phyloP scores from a whole-genome alignment of 92 coral and sea anemone genomes.

The Heteractis magnifica region DNA sequence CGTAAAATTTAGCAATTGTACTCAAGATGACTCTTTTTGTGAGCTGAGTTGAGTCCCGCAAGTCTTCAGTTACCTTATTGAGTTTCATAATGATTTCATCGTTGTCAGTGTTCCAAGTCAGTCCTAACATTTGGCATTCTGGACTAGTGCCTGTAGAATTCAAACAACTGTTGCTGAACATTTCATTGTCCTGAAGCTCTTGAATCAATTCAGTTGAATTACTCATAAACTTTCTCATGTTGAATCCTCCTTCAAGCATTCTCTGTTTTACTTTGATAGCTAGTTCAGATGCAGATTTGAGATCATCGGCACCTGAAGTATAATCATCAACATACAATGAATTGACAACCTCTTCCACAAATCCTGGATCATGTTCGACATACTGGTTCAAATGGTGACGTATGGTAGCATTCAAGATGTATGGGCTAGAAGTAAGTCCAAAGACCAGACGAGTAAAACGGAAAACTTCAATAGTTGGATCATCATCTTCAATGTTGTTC shows the following conservation, averaged over 20 bases:
- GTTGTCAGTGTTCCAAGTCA: background rate
- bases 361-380: constrained; percentile 15
- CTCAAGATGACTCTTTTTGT: background rate
- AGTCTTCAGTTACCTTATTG: too few species aligned
- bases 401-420: constrained; percentile 22
- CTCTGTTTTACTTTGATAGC: constrained; percentile 22
- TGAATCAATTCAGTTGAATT: constrained; percentile 12
- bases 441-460: constrained; percentile 21
- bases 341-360: constrained; percentile 30
- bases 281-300: constrained; percentile 16
- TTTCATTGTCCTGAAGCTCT: background rate
- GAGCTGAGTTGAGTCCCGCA: too few species aligned
- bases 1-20: too few species aligned
- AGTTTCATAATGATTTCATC: background rate
- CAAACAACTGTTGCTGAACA: background rate
- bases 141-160: background rate
- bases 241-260: constrained; percentile 40
- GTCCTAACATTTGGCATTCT: constrained; percentile 5
- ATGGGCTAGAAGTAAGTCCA: constrained; percentile 20
- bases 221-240: constrained; percentile 31
- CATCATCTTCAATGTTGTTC: constrained; percentile 27
- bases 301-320: constrained; percentile 22
- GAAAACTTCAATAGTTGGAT: constrained; percentile 29
- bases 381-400: constrained; percentile 16
- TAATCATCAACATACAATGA: constrained; percentile 45